phyloP scores from a whole-genome alignment of 2,888 invertebrate species.

The Vesta saturnalis region DNA sequence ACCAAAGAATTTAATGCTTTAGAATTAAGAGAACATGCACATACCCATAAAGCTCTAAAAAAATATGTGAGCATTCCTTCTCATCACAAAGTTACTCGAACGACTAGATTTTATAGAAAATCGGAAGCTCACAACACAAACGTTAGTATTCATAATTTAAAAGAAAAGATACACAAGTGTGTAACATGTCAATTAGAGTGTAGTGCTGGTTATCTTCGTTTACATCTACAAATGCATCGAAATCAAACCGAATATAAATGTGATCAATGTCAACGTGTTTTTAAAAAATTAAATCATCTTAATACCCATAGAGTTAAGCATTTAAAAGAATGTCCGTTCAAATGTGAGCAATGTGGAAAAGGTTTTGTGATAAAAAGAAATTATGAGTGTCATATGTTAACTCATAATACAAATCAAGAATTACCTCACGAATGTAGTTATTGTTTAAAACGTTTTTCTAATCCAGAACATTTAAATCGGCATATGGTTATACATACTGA shows the following conservation, averaged over 20 bases:
- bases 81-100: slow-evolving; percentile 41
- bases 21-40: slow-evolving; percentile 49
- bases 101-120: slow-evolving; percentile 37
- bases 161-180: slow-evolving; percentile 49
- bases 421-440: slow-evolving; percentile 51
- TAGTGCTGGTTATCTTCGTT: slow-evolving; percentile 43
- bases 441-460: slow-evolving; percentile 52
- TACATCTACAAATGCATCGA: slow-evolving; percentile 50
- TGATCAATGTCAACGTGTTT: slow-evolving; percentile 52
- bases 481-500: slow-evolving; percentile 54
- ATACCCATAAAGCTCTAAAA: slow-evolving; percentile 51
- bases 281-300: slow-evolving; percentile 52
- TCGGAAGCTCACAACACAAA: slow-evolving; percentile 15
- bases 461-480: slow-evolving; percentile 53
- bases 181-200: slow-evolving; percentile 48
- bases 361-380: slow-evolving; percentile 54
- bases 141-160: slow-evolving; percentile 41
- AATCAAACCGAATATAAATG: slow-evolving; percentile 50
- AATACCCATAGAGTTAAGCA: slow-evolving; percentile 53
- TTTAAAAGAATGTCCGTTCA: slow-evolving; percentile 53
- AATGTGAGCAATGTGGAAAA: slow-evolving; percentile 52
- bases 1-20: slow-evolving; percentile 48
- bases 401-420: slow-evolving; percentile 48
- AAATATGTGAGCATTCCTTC: slow-evolving; percentile 49
- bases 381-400: slow-evolving; percentile 53